Conservation (phyloP, 2,797 vertebrate species). For the Acridotheres tristis region DNA sequence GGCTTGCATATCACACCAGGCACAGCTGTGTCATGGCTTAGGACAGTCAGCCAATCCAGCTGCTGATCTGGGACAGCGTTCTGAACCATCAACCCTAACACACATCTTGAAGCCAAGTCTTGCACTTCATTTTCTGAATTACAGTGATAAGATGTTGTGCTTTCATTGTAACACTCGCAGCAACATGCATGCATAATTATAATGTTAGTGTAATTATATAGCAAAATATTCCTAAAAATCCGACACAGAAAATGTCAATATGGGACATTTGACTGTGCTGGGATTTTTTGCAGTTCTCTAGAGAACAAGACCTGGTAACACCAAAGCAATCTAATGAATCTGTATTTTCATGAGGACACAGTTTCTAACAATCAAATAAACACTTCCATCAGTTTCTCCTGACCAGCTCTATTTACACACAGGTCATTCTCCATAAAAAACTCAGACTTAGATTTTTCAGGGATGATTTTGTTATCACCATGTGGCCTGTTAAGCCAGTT, state of each 20-base stretch:
- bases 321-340: background rate
- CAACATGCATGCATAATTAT: background rate
- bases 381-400: background rate
- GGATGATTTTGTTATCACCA: background rate
- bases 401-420: background rate
- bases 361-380: background rate
- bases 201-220: background rate
- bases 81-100: background rate
- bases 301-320: background rate
- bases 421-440: background rate
- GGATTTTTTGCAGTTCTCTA: background rate
- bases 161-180: background rate
- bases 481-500: background rate
- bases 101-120: background rate
- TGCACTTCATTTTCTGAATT: background rate
- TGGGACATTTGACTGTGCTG: background rate
- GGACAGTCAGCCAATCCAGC: background rate
- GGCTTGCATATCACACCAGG: background rate
- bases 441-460: background rate
- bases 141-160: background rate
- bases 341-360: background rate
- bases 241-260: background rate
- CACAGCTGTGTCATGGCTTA: accelerated
- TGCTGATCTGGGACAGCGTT: background rate
- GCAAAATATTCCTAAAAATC: background rate